phyloP scores from a whole-genome alignment of 2,113 vertebrate genomes.

The Corythornis cristatus region DNA sequence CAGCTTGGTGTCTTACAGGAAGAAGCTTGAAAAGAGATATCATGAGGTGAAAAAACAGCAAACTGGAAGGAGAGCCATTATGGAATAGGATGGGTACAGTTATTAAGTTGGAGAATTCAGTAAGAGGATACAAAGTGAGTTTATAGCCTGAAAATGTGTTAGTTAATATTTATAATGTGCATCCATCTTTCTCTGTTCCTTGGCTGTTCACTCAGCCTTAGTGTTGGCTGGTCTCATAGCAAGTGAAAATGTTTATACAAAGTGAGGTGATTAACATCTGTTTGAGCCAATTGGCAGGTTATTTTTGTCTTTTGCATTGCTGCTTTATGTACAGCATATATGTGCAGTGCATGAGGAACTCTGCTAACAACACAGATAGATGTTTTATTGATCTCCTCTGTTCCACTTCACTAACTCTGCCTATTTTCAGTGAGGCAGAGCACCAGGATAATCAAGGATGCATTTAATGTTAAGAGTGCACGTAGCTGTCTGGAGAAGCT shows the following conservation, averaged over 20 bases:
- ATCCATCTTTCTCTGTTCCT: neutral
- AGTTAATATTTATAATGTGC: neutral
- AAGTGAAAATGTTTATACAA: neutral
- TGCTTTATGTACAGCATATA: neutral
- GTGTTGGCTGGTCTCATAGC: neutral
- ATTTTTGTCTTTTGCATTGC: neutral
- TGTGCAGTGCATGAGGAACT: neutral
- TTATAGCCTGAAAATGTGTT: neutral
- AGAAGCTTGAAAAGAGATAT: neutral
- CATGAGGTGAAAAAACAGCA: neutral
- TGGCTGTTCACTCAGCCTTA: neutral
- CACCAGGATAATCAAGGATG: neutral
- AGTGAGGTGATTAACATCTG: neutral
- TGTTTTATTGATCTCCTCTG: slow-evolving; percentile 27
- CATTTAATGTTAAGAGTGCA: neutral
- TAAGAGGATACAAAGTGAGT: neutral
- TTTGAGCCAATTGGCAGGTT: neutral
- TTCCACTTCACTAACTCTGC: neutral
- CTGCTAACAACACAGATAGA: neutral
- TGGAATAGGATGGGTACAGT: neutral
- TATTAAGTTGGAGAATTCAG: neutral
- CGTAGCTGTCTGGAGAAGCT: neutral
- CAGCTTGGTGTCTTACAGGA: neutral
- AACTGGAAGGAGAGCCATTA: neutral
- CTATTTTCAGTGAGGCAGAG: neutral